phyloP scores from a whole-genome alignment of 2,113 vertebrate species.

The Murina feae region DNA sequence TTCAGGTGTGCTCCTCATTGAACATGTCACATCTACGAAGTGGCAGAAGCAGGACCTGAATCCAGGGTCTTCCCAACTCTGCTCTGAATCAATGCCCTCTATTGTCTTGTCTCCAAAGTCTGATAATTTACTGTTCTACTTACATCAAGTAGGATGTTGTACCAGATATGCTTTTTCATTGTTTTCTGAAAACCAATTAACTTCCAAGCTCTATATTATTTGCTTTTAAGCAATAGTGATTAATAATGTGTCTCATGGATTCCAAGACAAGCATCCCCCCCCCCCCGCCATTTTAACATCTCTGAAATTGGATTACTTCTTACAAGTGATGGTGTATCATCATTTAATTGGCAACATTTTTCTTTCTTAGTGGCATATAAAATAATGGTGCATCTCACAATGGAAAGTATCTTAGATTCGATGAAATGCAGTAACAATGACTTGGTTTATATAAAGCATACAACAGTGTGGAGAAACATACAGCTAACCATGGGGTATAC shows the following conservation, averaged over 20 bases:
- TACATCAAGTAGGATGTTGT: conserved; percentile 69
- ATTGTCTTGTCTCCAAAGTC: conserved; percentile 5
- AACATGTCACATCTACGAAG: not conserved
- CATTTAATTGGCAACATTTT: conserved; percentile 70
- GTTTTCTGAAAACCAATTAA: conserved; percentile 76
- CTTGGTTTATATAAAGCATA: conserved; percentile 58
- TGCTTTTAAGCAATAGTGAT: conserved; percentile 78
- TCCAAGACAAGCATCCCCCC: conserved; percentile 6
- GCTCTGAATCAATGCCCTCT: not conserved
- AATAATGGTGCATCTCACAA: conserved; percentile 64
- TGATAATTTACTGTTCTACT: conserved; percentile 71
- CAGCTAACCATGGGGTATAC: not conserved
- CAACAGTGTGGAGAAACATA: not conserved
- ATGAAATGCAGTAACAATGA: conserved; percentile 49
- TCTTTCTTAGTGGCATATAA: conserved; percentile 68
- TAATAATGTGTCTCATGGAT: conserved; percentile 71
- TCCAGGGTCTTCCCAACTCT: not conserved
- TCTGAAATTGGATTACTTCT: conserved; percentile 67
- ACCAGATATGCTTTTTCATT: conserved; percentile 70
- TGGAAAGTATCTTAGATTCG: conserved; percentile 56
- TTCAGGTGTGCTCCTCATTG: conserved; percentile 11
- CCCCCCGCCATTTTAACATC: conserved; percentile 40
- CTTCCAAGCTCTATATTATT: conserved; percentile 77
- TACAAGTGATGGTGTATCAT: conserved; percentile 60
- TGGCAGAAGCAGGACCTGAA: not conserved